A percentile compares a stretch with the other conserved stretches of the same genome.
Evolutionary conservation across 2,888 invertebrate genomes (phyloP).

Genomic region (Elmis aenea): DNA sequence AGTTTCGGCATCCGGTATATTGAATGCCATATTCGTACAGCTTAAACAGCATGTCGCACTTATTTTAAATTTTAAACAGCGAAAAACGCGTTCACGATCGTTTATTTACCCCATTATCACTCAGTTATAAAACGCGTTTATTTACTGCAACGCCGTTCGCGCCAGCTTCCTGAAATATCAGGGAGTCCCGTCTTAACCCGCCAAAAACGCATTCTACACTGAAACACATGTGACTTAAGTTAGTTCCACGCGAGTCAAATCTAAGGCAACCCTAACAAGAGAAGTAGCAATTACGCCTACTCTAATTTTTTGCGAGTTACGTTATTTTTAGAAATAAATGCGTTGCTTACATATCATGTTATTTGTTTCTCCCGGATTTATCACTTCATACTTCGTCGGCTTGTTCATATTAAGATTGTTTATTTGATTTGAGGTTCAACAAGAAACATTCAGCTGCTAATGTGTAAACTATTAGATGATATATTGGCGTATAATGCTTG

Average conservation of each 20-base stretch:
- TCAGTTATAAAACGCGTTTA: no score
- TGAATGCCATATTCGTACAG: constrained; percentile 15
- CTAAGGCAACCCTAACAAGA: constrained; percentile 15
- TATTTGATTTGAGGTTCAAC: no score
- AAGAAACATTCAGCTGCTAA: no score
- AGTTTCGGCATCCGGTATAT: constrained; percentile 10
- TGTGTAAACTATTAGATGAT: no score
- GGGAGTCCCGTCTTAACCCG: constrained; percentile 12
- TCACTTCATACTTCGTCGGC: neutral
- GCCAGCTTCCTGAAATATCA: constrained; percentile 10
- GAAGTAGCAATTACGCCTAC: constrained; percentile 19
- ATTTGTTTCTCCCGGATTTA: constrained; percentile 11
- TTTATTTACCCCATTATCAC: constrained; percentile 14
- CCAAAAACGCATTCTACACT: constrained; percentile 23
- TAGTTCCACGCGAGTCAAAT: constrained; percentile 7
- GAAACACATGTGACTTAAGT: constrained; percentile 18
- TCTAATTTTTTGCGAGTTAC: constrained; percentile 16
- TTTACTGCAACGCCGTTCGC: no score
- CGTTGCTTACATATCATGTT: constrained; percentile 17
- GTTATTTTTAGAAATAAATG: constrained; percentile 25
- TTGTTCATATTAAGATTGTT: neutral
- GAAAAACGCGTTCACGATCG: constrained; percentile 13
- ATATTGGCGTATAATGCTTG: no score
- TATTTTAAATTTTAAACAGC: constrained; percentile 6
- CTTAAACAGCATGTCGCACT: constrained; percentile 19